Evolutionary conservation across 2,888 invertebrate genomes (phyloP), one percentile per base, ranked within the genome.

Genomic region (Linnaemya vulpina): DNA sequence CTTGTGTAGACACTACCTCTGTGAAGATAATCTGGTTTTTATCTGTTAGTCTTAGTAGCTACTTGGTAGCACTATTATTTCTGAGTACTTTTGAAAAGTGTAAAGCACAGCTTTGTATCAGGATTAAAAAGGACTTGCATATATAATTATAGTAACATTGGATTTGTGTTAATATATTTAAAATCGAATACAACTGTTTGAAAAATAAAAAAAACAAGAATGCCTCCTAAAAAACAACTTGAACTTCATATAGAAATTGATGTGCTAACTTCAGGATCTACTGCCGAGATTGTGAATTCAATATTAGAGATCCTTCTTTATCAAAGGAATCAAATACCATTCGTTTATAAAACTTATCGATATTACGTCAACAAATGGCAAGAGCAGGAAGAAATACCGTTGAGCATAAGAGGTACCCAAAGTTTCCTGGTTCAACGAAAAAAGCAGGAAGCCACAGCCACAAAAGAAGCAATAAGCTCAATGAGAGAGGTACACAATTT

Each of bases 271-370:
- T 81, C 87, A 1, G 90, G 89, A 17, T 83, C 88, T 1, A 84
- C 86, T 3, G 90, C 91, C 0, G 89, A 90, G 55, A 86, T 91
- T 58, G 90, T 91, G 0, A 90, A 89, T 73, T 87, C 89, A 40
- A 89, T 92, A 49, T 85, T 92, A 0, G 92, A 92, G 67, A 91
- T 90, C 38, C 84, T 92, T 0, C 85, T 92, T 0, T 92, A 88
- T 53, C 92, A 92, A 76, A 89, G 92, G 5, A 90, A 91, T 81
- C 92, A 92, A 87, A 92, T 92, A 70, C 92, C 92, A 1, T 91
- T 92, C 71, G 91, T 91, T 3, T 92, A 90, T 67, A 90, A 90
- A 86, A 92, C 91, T 3, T 92, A 90, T 79, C 91, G 91, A 87
- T 90, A 90, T 82, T 89, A 90, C 79, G 87, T 92, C 3, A 89